phyloP scores from a whole-genome alignment of 1,140 invertebrate species.

The Heterodera schachtii region DNA sequence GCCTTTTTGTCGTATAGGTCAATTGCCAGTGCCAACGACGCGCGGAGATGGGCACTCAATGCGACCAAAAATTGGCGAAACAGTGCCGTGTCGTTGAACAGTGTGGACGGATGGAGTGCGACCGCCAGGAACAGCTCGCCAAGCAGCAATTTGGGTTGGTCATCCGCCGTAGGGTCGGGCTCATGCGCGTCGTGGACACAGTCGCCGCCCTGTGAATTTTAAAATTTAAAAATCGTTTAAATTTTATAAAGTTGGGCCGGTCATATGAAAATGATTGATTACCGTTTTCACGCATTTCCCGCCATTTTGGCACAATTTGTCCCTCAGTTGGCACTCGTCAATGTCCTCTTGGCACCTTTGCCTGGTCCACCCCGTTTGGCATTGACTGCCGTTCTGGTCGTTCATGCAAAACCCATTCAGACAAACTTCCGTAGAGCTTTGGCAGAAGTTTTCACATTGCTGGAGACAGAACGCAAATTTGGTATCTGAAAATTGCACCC shows the following conservation, averaged over 20 bases:
- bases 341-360: constrained; percentile 70
- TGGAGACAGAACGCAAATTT: no score
- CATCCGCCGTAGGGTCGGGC: constrained; percentile 12
- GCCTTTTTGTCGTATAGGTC: constrained; percentile 6
- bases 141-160: background rate
- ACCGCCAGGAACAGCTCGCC: constrained; percentile 22
- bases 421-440: background rate
- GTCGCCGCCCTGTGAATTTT: constrained; percentile 15
- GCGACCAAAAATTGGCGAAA: constrained; percentile 22
- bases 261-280: no score
- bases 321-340: constrained; percentile 66
- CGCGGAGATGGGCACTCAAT: constrained; percentile 24
- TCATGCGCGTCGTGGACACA: constrained; percentile 22
- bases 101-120: constrained; percentile 6
- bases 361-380: constrained; percentile 63
- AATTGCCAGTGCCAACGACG: constrained; percentile 17
- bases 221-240: no score
- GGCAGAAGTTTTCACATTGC: constrained; percentile 29
- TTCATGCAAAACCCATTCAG: constrained; percentile 74
- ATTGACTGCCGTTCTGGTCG: constrained; percentile 80
- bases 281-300: constrained; percentile 91
- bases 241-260: no score
- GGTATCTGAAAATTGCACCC: no score
- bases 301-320: constrained; percentile 87
- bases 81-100: background rate